phyloP scores from a whole-genome alignment of 2,797 vertebrate genomes.

The Triplophysa bombifrons region DNA sequence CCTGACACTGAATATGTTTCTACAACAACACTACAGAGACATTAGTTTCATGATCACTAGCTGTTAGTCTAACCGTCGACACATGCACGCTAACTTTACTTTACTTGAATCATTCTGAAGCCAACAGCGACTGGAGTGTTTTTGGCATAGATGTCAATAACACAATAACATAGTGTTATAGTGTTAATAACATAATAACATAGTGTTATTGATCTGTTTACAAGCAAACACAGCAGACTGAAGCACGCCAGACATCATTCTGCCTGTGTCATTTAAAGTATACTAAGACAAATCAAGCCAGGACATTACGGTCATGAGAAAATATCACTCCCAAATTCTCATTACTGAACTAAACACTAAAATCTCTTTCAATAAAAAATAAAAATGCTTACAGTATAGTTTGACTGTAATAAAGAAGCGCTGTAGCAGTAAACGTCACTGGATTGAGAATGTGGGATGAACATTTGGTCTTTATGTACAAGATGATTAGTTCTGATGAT shows the following conservation, averaged over 20 bases:
- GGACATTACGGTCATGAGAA: background rate
- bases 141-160: background rate
- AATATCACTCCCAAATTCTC: no score
- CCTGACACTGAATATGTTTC: constrained; percentile 12
- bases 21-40: background rate
- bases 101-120: background rate
- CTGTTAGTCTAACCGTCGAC: background rate
- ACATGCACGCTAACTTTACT: background rate
- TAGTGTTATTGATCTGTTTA: background rate
- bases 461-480: background rate
- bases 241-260: background rate
- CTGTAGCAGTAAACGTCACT: no score
- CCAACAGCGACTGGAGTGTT: background rate
- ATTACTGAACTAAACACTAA: no score
- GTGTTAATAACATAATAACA: no score
- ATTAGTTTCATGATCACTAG: background rate
- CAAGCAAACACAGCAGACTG: constrained; percentile 4
- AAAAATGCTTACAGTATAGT: no score
- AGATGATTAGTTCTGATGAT: background rate
- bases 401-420: no score
- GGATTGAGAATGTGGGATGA: background rate
- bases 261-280: no score
- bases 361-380: no score
- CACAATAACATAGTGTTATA: no score
- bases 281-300: no score